A percentile compares a stretch with the other conserved stretches of the same genome.
Evolutionary conservation across 2,113 vertebrate genomes (phyloP).

Genomic region (Paedocypris sp.): DNA sequence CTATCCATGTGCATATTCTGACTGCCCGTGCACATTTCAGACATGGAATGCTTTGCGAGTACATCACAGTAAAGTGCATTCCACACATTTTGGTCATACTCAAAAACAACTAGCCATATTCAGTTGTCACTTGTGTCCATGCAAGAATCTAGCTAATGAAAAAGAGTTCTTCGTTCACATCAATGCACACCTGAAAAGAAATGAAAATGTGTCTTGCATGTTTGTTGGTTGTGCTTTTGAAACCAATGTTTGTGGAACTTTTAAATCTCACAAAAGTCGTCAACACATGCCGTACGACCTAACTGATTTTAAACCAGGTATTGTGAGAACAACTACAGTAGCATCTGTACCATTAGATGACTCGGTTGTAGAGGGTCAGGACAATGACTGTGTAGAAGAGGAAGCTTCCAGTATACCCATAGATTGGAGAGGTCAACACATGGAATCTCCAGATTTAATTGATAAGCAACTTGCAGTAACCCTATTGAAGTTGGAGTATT

Average conservation of each 20-base stretch:
- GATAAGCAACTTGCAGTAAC: constrained; percentile 9
- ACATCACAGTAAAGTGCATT: not conserved
- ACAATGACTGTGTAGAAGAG: not conserved
- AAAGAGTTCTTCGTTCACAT: not conserved
- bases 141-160: not conserved
- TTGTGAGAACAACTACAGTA: not conserved
- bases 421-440: not conserved
- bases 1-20: constrained; percentile 4
- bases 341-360: not conserved
- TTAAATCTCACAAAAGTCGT: not conserved
- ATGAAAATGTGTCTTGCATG: constrained; percentile 1
- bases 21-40: constrained; percentile 10
- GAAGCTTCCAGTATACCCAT: not conserved
- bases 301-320: not conserved
- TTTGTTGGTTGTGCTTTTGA: constrained; percentile 6
- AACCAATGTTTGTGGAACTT: not conserved
- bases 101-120: not conserved
- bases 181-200: not conserved
- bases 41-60: constrained; percentile 1
- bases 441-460: not conserved
- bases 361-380: not conserved
- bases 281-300: not conserved
- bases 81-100: not conserved
- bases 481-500: constrained; percentile 16
- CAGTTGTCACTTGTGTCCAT: constrained; percentile 1